A percentile compares a stretch with the other conserved stretches of the same genome.
Evolutionary conservation across 2,113 vertebrate species (phyloP).

Genomic region (Paramisgurnus dabryanus): DNA sequence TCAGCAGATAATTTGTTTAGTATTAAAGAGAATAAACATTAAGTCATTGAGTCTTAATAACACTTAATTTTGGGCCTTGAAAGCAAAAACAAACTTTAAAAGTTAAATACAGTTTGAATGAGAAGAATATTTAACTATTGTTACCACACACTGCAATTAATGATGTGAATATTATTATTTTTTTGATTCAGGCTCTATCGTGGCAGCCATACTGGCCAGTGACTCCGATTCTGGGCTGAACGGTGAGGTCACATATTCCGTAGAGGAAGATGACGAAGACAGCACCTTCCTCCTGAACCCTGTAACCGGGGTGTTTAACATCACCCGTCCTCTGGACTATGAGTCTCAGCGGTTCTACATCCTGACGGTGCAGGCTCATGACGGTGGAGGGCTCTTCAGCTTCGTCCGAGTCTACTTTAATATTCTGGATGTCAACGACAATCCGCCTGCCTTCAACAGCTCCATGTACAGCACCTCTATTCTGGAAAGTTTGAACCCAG

Average conservation of each 20-base stretch:
- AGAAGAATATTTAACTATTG: too few species aligned
- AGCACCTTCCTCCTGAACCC: conserved; percentile 90
- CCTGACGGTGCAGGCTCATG: conserved; percentile 81
- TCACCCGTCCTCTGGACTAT: conserved; percentile 86
- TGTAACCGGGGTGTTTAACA: conserved; percentile 92
- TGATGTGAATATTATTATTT: neutral
- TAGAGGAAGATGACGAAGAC: conserved; percentile 92
- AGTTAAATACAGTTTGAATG: too few species aligned
- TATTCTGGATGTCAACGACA: conserved; percentile 91
- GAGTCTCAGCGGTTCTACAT: conserved; percentile 90
- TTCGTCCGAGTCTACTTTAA: conserved; percentile 92
- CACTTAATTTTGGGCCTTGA: too few species aligned
- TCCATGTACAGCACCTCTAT: conserved; percentile 82
- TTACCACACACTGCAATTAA: too few species aligned
- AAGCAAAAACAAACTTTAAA: too few species aligned
- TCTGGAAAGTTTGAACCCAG: conserved; percentile 82
- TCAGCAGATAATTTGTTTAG: too few species aligned
- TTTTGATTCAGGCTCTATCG: conserved; percentile 83
- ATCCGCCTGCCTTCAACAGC: conserved; percentile 81
- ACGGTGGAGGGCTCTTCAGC: conserved; percentile 86
- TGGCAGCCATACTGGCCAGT: conserved; percentile 91
- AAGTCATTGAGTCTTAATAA: too few species aligned
- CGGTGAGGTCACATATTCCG: conserved; percentile 90
- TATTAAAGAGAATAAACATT: too few species aligned
- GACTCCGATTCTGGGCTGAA: conserved; percentile 90